Evolutionary conservation across 2,113 vertebrate species (phyloP).

Genomic region (Vidua chalybeata): DNA sequence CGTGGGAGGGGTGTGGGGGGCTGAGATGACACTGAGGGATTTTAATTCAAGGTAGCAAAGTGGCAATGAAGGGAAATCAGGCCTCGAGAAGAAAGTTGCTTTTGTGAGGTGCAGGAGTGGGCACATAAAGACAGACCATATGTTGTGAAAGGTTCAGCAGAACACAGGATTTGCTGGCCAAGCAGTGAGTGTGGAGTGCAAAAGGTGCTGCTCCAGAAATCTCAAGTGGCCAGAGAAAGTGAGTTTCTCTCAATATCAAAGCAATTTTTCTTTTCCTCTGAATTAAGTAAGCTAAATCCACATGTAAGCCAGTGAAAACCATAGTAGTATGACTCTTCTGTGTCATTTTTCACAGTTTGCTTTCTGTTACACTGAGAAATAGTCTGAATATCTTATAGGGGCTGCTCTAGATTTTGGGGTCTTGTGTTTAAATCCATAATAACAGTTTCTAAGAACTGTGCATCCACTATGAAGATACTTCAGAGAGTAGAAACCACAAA

Average conservation of each 20-base stretch:
- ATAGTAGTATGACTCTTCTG: rapidly evolving
- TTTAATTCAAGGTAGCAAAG: not conserved
- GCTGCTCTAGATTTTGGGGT: rapidly evolving
- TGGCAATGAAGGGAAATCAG: not conserved
- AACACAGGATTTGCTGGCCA: not conserved
- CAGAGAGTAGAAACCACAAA: rapidly evolving
- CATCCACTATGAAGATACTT: rapidly evolving
- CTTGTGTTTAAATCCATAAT: not conserved
- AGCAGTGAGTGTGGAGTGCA: not conserved
- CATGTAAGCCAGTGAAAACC: not conserved
- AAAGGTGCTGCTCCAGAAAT: not conserved
- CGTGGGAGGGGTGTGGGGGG: not conserved
- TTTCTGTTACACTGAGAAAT: not conserved
- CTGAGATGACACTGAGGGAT: not conserved
- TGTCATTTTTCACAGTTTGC: not conserved
- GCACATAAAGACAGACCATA: not conserved
- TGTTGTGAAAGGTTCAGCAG: not conserved
- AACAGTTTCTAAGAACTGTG: not conserved
- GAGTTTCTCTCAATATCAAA: not conserved
- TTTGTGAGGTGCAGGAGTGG: not conserved
- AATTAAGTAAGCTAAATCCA: not conserved
- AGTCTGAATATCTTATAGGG: not conserved
- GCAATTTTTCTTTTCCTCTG: not conserved
- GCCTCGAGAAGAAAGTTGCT: rapidly evolving
- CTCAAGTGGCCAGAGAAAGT: not conserved